Percentiles rank a stretch among this genome's conserved stretches.
Conservation (phyloP, 2,888 invertebrate genomes). For the Euzetes globulus region DNA sequence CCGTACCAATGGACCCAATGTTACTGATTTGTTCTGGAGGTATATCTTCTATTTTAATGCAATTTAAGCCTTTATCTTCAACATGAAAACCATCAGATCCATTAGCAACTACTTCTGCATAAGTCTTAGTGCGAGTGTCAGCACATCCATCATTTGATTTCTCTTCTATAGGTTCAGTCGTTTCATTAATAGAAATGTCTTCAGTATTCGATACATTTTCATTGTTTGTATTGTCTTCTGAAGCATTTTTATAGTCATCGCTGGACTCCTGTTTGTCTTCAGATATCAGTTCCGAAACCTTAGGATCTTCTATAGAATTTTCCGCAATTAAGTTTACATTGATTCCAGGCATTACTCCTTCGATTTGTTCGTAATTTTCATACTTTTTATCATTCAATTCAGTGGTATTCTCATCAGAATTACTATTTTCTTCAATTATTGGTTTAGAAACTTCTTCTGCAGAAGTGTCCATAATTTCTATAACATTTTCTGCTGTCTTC, state of each 20-base stretch:
- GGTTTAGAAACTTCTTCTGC: too few species aligned
- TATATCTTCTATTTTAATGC: neutral
- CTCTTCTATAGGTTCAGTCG: neutral
- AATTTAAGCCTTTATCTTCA: neutral
- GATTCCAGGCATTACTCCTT: too few species aligned
- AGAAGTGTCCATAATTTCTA: too few species aligned
- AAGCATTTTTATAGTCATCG: neutral
- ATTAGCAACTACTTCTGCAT: neutral
- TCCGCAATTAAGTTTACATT: too few species aligned
- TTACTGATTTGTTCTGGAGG: neutral
- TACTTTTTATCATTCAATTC: too few species aligned
- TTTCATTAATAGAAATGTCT: neutral
- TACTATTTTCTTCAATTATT: too few species aligned
- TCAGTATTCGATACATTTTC: too few species aligned
- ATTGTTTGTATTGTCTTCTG: neutral
- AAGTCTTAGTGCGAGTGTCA: neutral
- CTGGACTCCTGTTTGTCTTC: neutral
- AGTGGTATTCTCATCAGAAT: too few species aligned
- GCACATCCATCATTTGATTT: neutral
- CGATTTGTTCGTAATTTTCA: too few species aligned
- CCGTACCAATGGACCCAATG: neutral
- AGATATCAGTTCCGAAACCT: too few species aligned
- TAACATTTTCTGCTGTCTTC: too few species aligned
- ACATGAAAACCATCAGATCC: neutral
- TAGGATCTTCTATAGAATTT: too few species aligned